Base-by-base conservation (phyloP, 2,888 invertebrate species). In the Megalurothrips usitatus region DNA sequence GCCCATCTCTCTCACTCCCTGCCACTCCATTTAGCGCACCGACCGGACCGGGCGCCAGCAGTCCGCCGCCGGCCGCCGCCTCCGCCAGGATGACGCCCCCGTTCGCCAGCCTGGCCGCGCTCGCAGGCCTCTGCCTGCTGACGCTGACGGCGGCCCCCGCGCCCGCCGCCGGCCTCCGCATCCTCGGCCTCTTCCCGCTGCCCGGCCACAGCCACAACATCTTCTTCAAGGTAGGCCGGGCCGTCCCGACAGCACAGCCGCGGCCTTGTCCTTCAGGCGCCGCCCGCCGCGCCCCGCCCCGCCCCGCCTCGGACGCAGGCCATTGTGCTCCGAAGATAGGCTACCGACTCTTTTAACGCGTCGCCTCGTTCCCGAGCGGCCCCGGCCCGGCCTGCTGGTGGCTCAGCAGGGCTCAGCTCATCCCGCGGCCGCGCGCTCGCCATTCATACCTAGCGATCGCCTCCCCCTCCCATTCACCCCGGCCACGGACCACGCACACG, bases 201-300 rank as follows among this genome's bases (percentile, higher is more conserved):
- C 68, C 68, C 12, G 68, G 23, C 9, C 68, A 75, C 68, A 75
- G 68, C 68, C 68, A 75, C 68, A 26, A 75, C 68, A 10, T 26
- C 26, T 75, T 75, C 68, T 75, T 75, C 68, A 75, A 75, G 68
- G 68, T 75, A 26, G 26, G 68, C 58, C 17, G n/a, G 52, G 6
- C 14, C 52, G 14, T 17, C 52, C 14, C 52, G 52, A 52, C 19
- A 3, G 3, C 52, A 17, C 52, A 2, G 19, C 52, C 52, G 10
- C 52, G 12, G 52, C 52, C 12, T 12, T 17, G 52, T 3, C 52
- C 52, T 12, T 19, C 12, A 19, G 19, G 19, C 14, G 12, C 52
- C 10, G 19, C 52, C 10, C 52, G 49, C 10, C 49, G 49, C 9
- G 14, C 14, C 9, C 14, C 49, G 14, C 49, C 9, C 49, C 49